These are phyloP conservation scores for Melieria omissa DNA, from an alignment of 2,888 invertebrate genomes.

Conservation along the genomic window DNA sequence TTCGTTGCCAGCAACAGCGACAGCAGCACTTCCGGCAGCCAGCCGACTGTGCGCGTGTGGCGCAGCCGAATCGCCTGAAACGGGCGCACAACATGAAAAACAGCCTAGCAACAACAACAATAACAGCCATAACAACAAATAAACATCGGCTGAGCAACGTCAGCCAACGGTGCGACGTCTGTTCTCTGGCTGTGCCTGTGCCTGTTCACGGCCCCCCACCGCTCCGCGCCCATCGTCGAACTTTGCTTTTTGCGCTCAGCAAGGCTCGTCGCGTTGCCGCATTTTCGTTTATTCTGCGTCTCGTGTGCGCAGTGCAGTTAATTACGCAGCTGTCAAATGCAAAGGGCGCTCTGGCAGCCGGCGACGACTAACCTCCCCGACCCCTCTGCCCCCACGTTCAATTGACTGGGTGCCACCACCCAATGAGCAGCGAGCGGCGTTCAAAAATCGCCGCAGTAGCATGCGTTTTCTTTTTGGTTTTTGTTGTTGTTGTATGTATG, in stretches of 20 bases:
- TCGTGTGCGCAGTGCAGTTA: constrained; percentile 57
- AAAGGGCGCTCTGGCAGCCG: constrained; percentile 59
- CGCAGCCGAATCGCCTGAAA: not conserved
- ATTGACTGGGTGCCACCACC: not conserved
- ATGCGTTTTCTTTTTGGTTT: constrained; percentile 9
- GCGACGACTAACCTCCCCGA: constrained; percentile 6
- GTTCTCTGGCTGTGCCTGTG: not conserved
- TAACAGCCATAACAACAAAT: too few species aligned
- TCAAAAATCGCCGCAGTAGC: constrained; percentile 20
- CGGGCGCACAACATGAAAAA: not conserved
- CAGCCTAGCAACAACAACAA: not conserved
- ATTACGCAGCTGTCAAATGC: constrained; percentile 68
- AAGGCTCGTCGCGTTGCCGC: too few species aligned
- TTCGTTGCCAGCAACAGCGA: constrained; percentile 13
- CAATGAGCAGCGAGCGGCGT: constrained; percentile 31
- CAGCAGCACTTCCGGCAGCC: constrained; percentile 16
- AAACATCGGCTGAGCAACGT: too few species aligned
- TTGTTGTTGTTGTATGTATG: constrained; percentile 15
- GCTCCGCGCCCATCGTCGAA: too few species aligned
- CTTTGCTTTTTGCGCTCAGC: too few species aligned
- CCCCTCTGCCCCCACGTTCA: constrained; percentile 8
- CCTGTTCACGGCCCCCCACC: too few species aligned
- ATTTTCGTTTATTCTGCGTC: too few species aligned
- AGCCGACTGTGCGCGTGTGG: constrained; percentile 4
- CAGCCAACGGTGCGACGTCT: too few species aligned